Evolutionary conservation across 2,797 vertebrate genomes (phyloP).

Genomic region (Xerus rutilus): DNA sequence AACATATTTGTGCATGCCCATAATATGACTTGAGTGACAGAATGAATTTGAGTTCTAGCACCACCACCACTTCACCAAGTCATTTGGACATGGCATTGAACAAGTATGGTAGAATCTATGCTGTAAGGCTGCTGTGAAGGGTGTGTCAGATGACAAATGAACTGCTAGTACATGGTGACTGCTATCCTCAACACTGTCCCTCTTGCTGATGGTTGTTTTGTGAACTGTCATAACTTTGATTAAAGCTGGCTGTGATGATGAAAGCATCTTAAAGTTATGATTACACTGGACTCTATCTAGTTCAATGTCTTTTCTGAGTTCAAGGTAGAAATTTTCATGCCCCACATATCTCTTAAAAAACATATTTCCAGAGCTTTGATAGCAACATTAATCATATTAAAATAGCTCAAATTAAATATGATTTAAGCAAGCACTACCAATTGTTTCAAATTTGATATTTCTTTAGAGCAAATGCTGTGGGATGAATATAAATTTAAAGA

Average conservation of each 20-base stretch:
- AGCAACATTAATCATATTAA: neutral
- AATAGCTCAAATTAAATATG: slow-evolving; percentile 26
- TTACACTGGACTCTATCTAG: neutral
- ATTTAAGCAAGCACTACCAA: slow-evolving; percentile 56
- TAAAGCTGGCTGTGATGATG: neutral
- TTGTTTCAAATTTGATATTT: slow-evolving; percentile 62
- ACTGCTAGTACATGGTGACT: neutral
- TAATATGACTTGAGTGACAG: neutral
- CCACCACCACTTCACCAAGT: neutral
- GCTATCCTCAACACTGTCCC: neutral
- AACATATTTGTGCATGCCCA: neutral
- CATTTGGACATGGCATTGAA: neutral
- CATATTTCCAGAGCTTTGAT: neutral
- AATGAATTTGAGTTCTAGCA: neutral
- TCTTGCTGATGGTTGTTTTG: neutral
- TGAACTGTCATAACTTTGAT: neutral
- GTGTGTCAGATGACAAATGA: neutral
- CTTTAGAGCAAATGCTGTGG: slow-evolving; percentile 20
- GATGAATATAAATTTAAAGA: slow-evolving; percentile 53
- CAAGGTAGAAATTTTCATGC: neutral
- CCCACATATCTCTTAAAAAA: neutral
- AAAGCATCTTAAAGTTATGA: neutral
- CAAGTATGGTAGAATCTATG: neutral
- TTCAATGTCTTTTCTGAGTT: neutral
- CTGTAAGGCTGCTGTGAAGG: neutral